phyloP scores from a whole-genome alignment of 2,797 vertebrate genomes.

The Pterois miles region DNA sequence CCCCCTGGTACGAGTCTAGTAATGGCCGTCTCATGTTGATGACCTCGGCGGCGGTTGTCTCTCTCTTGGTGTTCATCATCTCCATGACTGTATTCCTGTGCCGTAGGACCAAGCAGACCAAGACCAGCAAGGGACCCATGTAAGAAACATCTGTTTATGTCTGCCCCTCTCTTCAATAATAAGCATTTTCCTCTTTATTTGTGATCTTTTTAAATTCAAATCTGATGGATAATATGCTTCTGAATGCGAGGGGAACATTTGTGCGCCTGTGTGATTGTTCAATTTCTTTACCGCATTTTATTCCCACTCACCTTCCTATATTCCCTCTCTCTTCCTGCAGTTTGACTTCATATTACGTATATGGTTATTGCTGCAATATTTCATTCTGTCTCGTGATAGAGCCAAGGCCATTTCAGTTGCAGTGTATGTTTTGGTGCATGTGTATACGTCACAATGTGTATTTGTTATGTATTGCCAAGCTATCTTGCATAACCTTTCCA shows the following conservation, averaged over 20 bases:
- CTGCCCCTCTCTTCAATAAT: constrained; percentile 1
- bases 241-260: constrained; percentile 6
- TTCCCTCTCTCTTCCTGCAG: constrained; percentile 35
- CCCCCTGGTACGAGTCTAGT: constrained; percentile 77
- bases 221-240: constrained; percentile 30
- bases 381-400: constrained; percentile 63
- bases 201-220: constrained; percentile 27
- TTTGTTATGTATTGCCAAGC: constrained; percentile 13
- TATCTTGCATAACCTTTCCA: constrained; percentile 8
- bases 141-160: constrained; percentile 67
- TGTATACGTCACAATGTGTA: constrained; percentile 8
- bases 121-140: constrained; percentile 83
- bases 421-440: constrained; percentile 10
- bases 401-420: constrained; percentile 55
- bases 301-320: constrained; percentile 38
- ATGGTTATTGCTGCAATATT: constrained; percentile 62
- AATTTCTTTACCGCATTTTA: constrained; percentile 16
- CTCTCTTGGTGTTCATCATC: constrained; percentile 73
- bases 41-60: constrained; percentile 32
- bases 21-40: constrained; percentile 68
- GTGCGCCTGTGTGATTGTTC: constrained; percentile 14
- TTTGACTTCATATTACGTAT: constrained; percentile 60
- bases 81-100: constrained; percentile 71
- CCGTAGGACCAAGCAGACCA: constrained; percentile 66
- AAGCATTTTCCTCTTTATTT: constrained; percentile 19